These are phyloP conservation scores for Thomomys bottae DNA, from an alignment of 2,113 vertebrate species.

Conservation along the genomic window DNA sequence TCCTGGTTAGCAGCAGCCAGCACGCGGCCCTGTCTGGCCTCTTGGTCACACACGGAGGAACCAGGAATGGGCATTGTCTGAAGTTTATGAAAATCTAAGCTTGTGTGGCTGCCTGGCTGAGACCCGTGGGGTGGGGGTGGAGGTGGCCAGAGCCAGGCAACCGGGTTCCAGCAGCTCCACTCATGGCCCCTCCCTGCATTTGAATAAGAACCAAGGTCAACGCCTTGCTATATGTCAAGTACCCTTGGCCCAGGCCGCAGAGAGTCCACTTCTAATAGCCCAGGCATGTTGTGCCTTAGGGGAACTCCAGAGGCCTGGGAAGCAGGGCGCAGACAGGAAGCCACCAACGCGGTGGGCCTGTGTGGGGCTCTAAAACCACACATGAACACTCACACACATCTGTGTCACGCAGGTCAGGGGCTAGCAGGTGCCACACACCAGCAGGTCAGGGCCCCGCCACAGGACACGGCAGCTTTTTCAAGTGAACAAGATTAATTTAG, in stretches of 20 bases:
- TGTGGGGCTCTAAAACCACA: neutral
- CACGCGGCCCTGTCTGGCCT: conserved; percentile 69
- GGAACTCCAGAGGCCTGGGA: neutral
- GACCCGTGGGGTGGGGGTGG: conserved; percentile 66
- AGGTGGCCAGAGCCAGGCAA: conserved; percentile 73
- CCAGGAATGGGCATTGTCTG: conserved; percentile 81
- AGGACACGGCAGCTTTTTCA: too few species aligned
- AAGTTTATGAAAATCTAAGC: conserved; percentile 89
- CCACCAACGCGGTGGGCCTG: accelerated
- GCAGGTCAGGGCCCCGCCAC: too few species aligned
- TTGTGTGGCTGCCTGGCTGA: conserved; percentile 85
- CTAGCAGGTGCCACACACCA: neutral
- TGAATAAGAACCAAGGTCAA: neutral
- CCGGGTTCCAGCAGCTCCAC: conserved; percentile 71
- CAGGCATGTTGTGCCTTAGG: neutral
- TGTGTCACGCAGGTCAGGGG: neutral
- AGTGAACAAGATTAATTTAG: neutral
- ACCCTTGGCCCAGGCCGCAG: neutral
- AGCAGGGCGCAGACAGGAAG: neutral
- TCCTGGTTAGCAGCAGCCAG: conserved; percentile 64
- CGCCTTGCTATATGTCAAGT: neutral
- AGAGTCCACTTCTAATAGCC: too few species aligned
- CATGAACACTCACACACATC: accelerated
- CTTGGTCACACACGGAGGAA: conserved; percentile 37
- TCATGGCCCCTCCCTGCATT: conserved; percentile 41